Percentiles rank a stretch among this genome's conserved stretches.
Conservation (phyloP, 2,888 invertebrate species). For the Keiferia lycopersicella region DNA sequence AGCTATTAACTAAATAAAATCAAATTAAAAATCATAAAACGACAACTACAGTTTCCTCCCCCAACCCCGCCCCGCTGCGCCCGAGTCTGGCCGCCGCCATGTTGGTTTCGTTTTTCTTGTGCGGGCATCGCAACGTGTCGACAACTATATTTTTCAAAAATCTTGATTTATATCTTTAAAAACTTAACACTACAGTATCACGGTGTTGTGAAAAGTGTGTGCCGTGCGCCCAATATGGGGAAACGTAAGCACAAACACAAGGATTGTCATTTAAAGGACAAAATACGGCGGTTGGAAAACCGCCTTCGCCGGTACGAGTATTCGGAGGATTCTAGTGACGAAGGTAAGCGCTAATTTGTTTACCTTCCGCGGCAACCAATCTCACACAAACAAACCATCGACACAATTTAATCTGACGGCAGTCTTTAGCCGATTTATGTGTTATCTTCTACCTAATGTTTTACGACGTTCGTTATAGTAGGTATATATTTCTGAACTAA, state of each 20-base stretch:
- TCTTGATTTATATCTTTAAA: too few relatives aligned
- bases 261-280: not conserved
- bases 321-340: not conserved
- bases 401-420: too few relatives aligned
- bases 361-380: not conserved
- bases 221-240: not conserved
- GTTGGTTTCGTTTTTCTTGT: not conserved
- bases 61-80: not conserved
- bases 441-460: too few relatives aligned
- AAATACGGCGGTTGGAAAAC: not conserved
- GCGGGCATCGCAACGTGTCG: not conserved
- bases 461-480: too few relatives aligned
- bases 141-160: not conserved
- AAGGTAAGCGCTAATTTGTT: not conserved
- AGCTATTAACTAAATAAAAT: too few relatives aligned
- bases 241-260: not conserved
- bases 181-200: not conserved
- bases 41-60: not conserved
- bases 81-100: not conserved
- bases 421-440: too few relatives aligned
- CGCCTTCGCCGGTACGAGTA: not conserved
- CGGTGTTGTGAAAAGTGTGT: not conserved
- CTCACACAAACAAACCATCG: too few relatives aligned
- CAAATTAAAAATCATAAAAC: not conserved
- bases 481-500: too few relatives aligned